Evolutionary conservation across 2,113 vertebrate genomes (phyloP).

Genomic region (Porphyrio hochstetteri): DNA sequence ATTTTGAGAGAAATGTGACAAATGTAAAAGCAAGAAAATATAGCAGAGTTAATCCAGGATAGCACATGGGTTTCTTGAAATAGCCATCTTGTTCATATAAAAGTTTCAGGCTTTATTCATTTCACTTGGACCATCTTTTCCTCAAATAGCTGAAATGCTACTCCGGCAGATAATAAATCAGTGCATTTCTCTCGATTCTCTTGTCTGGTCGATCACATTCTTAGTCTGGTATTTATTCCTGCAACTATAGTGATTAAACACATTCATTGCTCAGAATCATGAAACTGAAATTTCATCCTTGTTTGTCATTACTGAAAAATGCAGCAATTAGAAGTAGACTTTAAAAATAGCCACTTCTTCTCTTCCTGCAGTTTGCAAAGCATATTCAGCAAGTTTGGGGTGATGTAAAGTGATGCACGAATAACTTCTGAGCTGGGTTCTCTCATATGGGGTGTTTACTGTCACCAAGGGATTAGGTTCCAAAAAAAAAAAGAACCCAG

Average conservation of each 20-base stretch:
- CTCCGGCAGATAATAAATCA: not conserved
- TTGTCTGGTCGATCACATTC: not conserved
- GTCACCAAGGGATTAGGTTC: constrained; percentile 5
- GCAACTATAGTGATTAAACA: not conserved
- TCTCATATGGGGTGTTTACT: not conserved
- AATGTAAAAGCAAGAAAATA: not conserved
- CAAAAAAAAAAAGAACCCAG: not conserved
- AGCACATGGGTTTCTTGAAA: not conserved
- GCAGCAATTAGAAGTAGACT: not conserved
- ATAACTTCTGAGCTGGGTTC: constrained; percentile 25
- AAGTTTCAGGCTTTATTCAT: not conserved
- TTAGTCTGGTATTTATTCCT: not conserved
- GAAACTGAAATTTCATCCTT: not conserved
- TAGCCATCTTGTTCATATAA: not conserved
- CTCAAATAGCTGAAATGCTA: not conserved
- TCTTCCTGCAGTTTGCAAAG: not conserved
- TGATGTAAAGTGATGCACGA: constrained; percentile 8
- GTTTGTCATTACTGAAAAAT: constrained; percentile 19
- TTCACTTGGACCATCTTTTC: not conserved
- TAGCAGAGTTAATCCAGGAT: not conserved
- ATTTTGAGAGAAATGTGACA: not conserved
- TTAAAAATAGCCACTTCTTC: not conserved
- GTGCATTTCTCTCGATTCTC: not conserved
- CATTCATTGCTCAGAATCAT: not conserved
- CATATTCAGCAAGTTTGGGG: not conserved